phyloP scores from a whole-genome alignment of 2,888 invertebrate species.

The Polyommatus icarus region DNA sequence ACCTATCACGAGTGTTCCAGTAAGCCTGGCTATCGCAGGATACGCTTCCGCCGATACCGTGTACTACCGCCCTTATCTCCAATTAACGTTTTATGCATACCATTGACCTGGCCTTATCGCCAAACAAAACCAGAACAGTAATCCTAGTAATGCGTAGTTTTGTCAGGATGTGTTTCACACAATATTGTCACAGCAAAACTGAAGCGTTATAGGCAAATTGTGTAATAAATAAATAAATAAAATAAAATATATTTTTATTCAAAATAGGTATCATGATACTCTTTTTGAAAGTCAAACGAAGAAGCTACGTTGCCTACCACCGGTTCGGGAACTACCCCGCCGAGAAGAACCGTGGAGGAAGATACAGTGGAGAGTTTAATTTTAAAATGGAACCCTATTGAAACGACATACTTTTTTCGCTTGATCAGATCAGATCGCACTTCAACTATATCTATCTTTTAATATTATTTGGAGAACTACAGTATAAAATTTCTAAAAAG shows the following conservation, averaged over 20 bases:
- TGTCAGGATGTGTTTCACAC: background rate
- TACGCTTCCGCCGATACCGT: conserved; percentile 28
- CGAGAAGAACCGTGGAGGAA: too few species aligned
- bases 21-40: conserved; percentile 1
- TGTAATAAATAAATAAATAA: too few species aligned
- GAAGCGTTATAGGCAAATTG: too few species aligned
- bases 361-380: too few species aligned
- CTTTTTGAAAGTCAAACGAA: too few species aligned
- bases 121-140: conserved; percentile 2
- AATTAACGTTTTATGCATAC: conserved; percentile 25
- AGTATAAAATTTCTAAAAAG: background rate
- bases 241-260: too few species aligned
- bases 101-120: conserved; percentile 21
- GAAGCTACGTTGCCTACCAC: too few species aligned
- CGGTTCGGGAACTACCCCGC: too few species aligned
- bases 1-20: conserved; percentile 10
- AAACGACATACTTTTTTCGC: background rate
- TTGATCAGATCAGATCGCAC: too few species aligned
- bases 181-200: background rate
- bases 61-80: conserved; percentile 13
- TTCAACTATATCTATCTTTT: background rate
- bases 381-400: too few species aligned
- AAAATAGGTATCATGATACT: too few species aligned
- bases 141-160: background rate
- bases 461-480: background rate